Evolutionary conservation across 2,888 invertebrate genomes (phyloP).

Genomic region (Hyposoter didymator): DNA sequence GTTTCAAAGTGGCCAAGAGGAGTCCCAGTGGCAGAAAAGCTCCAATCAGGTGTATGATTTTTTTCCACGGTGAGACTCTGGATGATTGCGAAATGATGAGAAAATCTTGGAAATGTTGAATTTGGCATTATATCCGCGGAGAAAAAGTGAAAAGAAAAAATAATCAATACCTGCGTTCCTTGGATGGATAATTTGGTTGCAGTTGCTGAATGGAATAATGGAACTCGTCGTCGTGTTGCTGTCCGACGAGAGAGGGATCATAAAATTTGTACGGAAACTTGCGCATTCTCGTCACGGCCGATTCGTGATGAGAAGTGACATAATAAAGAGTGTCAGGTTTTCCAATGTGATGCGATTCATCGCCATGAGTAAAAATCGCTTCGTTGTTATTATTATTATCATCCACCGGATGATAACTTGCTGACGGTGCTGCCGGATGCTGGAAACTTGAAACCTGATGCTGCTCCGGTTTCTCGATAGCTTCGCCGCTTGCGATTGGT

Average conservation of each 20-base stretch:
- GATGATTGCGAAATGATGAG: conserved; percentile 33
- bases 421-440: neutral
- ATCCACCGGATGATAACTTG: conserved; percentile 20
- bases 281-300: conserved; percentile 70
- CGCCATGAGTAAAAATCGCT: conserved; percentile 6
- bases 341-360: conserved; percentile 39
- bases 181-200: conserved; percentile 51
- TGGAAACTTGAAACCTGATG: conserved; percentile 28
- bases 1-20: conserved; percentile 89
- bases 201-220: conserved; percentile 61
- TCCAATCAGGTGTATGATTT: conserved; percentile 88
- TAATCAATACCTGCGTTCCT: conserved; percentile 55
- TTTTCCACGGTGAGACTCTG: conserved; percentile 86
- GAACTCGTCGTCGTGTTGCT: conserved; percentile 53
- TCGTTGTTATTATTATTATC: conserved; percentile 4
- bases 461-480: conserved; percentile 58
- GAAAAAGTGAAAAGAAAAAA: neutral
- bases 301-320: conserved; percentile 69
- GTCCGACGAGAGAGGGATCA: conserved; percentile 64
- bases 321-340: conserved; percentile 73
- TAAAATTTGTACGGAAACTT: conserved; percentile 77
- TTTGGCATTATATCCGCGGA: neutral
- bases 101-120: neutral
- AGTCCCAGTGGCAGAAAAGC: conserved; percentile 90
- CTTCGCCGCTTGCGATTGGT: conserved; percentile 43